Evolutionary conservation across 2,113 vertebrate species (phyloP).

Genomic region (Gobius niger): DNA sequence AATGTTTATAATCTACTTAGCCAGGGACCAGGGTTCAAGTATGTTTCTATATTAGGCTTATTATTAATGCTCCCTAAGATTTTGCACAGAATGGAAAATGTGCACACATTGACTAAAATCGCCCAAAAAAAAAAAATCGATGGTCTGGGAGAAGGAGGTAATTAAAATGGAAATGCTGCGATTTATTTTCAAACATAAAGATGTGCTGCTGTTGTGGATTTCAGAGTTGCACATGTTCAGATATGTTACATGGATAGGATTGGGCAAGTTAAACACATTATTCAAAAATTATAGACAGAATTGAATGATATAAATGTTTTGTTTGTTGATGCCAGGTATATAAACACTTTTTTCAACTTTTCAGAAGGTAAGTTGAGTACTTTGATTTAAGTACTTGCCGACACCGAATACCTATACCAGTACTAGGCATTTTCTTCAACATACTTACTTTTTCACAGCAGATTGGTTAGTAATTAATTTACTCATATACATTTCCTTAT

Average conservation of each 20-base stretch:
- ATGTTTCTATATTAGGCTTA: constrained; percentile 95
- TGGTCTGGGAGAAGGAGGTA: constrained; percentile 33
- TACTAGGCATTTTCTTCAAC: no score
- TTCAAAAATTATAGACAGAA: background rate
- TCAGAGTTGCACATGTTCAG: background rate
- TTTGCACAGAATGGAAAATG: constrained; percentile 57
- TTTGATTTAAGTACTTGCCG: no score
- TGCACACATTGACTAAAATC: constrained; percentile 58
- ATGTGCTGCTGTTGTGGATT: background rate
- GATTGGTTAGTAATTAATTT: no score
- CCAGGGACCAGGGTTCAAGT: constrained; percentile 87
- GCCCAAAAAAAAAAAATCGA: constrained; percentile 50
- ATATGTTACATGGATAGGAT: background rate
- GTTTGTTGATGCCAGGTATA: no score
- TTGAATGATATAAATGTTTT: no score
- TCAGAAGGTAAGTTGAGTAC: no score
- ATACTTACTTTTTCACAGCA: no score
- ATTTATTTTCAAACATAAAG: constrained; percentile 21
- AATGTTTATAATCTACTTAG: constrained; percentile 99
- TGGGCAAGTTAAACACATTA: background rate
- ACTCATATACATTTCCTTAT: no score
- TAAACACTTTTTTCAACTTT: no score
- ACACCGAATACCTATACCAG: no score
- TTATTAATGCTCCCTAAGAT: constrained; percentile 87
- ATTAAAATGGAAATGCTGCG: constrained; percentile 45